Conservation (phyloP, 2,888 invertebrate species). For the Rhagophthalmus giganteus region DNA sequence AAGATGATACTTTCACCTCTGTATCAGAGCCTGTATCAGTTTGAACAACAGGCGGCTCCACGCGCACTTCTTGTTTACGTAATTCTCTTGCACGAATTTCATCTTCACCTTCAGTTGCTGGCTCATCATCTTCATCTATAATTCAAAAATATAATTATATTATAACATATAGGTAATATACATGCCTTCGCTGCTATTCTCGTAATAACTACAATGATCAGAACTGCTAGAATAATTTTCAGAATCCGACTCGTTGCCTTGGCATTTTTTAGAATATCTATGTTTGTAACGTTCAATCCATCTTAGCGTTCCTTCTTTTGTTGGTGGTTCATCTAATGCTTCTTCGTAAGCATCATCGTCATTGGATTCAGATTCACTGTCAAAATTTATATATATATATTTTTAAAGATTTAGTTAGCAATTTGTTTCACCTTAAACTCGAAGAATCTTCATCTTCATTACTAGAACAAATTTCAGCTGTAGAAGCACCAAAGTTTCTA, state of each 20-base stretch:
- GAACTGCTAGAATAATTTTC: constrained; percentile 50
- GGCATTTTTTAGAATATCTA: constrained; percentile 54
- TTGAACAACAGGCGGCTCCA: constrained; percentile 64
- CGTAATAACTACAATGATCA: constrained; percentile 57
- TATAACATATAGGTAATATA: constrained; percentile 20
- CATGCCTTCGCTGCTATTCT: constrained; percentile 57
- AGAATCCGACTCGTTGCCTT: constrained; percentile 48
- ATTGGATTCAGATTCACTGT: constrained; percentile 63
- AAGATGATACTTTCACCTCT: constrained; percentile 63
- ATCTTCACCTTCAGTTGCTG: constrained; percentile 74
- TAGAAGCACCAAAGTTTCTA: constrained; percentile 83
- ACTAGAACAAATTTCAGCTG: constrained; percentile 63
- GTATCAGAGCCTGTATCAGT: constrained; percentile 71
- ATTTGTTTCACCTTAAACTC: constrained; percentile 54
- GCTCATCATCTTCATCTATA: constrained; percentile 67
- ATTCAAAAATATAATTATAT: constrained; percentile 28
- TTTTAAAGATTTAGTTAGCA: constrained; percentile 5
- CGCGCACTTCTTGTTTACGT: constrained; percentile 68
- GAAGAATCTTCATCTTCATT: constrained; percentile 67
- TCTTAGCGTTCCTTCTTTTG: constrained; percentile 69
- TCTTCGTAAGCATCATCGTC: constrained; percentile 71
- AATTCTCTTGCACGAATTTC: constrained; percentile 69
- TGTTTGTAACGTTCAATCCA: constrained; percentile 71
- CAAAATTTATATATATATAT: constrained; percentile 15
- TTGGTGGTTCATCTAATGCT: constrained; percentile 65